Evolutionary conservation across 2,113 vertebrate species (phyloP).

Genomic region (Aspiorhynchus laticeps): DNA sequence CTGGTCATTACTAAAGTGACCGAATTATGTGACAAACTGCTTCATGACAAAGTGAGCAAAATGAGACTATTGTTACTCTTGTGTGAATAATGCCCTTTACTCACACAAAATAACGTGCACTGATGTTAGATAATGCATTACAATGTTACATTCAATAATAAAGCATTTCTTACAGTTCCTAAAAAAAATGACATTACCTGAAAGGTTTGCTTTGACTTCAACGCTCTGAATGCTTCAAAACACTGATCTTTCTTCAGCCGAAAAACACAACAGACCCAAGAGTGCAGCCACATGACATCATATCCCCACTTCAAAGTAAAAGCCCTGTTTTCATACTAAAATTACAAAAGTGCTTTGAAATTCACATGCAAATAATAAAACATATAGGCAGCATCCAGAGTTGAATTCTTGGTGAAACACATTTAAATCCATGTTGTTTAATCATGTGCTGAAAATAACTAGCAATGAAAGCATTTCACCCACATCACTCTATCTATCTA

Average conservation of each 20-base stretch:
- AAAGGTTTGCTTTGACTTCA: background rate
- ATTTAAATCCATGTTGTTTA: too few species aligned
- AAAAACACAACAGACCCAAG: background rate
- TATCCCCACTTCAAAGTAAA: background rate
- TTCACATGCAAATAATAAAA: background rate
- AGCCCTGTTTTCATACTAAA: background rate
- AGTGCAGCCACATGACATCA: background rate
- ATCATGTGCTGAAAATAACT: too few species aligned
- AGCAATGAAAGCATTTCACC: too few species aligned
- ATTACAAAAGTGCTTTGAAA: background rate
- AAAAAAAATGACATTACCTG: background rate
- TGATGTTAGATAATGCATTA: background rate
- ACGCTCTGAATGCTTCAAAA: background rate
- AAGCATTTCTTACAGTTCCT: background rate
- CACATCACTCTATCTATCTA: too few species aligned
- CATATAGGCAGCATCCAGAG: background rate
- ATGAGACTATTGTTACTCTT: background rate
- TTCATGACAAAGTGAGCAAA: background rate
- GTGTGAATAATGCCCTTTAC: background rate
- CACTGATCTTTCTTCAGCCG: background rate
- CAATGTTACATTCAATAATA: background rate
- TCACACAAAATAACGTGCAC: background rate
- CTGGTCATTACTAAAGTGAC: background rate
- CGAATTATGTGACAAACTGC: background rate
- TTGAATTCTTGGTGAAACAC: too few species aligned